Base-by-base conservation (phyloP, 1,140 invertebrate species). In the Colletes gigas region DNA sequence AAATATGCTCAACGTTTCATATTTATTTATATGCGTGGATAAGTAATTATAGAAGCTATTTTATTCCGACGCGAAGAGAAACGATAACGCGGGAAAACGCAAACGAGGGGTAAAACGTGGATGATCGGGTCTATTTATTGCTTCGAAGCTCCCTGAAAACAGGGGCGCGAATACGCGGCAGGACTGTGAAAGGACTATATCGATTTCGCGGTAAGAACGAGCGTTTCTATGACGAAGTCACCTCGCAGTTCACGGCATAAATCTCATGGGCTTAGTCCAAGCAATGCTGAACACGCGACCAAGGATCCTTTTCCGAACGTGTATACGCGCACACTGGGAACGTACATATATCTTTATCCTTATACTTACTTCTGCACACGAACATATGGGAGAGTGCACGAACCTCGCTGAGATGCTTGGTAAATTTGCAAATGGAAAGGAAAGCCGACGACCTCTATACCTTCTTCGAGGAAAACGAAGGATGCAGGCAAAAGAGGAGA, bases 221-320 rank as follows among this genome's bases (percentile, higher is more conserved):
- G 4, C 14, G 17, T 57, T n/a, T 30, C 63, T 57, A 30, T 47
- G 52, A 66, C 8, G 39, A 57, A 57, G 74, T 55, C 73, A 59
- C 62, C 71, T 67, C 39, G 17, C 30, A 12, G 47, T 50, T 66
- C 62, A 55, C n/a, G 63, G 52, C 52, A 76, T 76, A 76, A 76
- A 76, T 76, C 74, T 76, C 63, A 19, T 57, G 39, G 41, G 63
- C 74, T 76, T 76, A 76, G 63, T 14, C 15, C 15, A 21, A 76
- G 74, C 63, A 66, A 54, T 52, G 63, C 63, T 30, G 74, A 76
- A 57, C 74, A 68, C 74, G 39, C 62, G 74, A 47, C 74, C 52
- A 17, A 47, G 52, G 52, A 55, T 67, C 30, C 73, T 67, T 76
- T 75, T 76, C 57, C 52, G n/a, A 44, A 66, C 65, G 62, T 75